Conservation (phyloP, 2,888 invertebrate genomes). For the Drosophila cyrtoloma region DNA sequence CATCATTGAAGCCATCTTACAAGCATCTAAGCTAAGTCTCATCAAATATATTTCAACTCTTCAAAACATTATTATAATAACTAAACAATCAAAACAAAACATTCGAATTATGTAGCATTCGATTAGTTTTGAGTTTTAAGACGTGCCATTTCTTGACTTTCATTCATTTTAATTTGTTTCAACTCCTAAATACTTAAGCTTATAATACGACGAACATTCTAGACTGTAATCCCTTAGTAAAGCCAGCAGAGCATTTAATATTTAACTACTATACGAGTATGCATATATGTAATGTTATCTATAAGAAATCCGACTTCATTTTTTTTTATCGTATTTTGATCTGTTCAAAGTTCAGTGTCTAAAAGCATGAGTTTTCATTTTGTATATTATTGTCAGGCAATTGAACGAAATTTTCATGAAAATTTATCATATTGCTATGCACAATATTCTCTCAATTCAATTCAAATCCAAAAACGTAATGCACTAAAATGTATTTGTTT, state of each 20-base stretch:
- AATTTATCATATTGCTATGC: conserved; percentile 48
- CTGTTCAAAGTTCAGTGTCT: conserved; percentile 53
- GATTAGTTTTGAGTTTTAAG: conserved; percentile 33
- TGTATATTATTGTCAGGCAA: conserved; percentile 26
- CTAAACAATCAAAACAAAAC: conserved; percentile 24
- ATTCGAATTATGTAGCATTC: conserved; percentile 19
- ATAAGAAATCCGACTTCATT: conserved; percentile 29
- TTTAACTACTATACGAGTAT: conserved; percentile 30
- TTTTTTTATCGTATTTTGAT: conserved; percentile 64
- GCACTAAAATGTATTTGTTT: conserved; percentile 43
- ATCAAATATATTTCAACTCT: conserved; percentile 30
- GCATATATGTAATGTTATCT: conserved; percentile 21
- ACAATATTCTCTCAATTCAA: conserved; percentile 45
- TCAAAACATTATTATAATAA: conserved; percentile 22
- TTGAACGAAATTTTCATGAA: conserved; percentile 27
- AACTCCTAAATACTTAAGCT: conserved; percentile 40
- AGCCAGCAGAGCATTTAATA: conserved; percentile 55
- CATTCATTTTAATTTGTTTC: conserved; percentile 22
- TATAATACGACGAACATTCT: conserved; percentile 49
- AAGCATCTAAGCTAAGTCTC: conserved; percentile 54
- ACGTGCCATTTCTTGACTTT: conserved; percentile 44
- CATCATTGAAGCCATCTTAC: conserved; percentile 21
- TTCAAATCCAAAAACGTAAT: conserved; percentile 17
- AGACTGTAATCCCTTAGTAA: conserved; percentile 57
- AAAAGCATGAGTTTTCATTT: conserved; percentile 45